Base-by-base conservation (phyloP, 2,888 invertebrate species). In the Teleogryllus oceanicus region DNA sequence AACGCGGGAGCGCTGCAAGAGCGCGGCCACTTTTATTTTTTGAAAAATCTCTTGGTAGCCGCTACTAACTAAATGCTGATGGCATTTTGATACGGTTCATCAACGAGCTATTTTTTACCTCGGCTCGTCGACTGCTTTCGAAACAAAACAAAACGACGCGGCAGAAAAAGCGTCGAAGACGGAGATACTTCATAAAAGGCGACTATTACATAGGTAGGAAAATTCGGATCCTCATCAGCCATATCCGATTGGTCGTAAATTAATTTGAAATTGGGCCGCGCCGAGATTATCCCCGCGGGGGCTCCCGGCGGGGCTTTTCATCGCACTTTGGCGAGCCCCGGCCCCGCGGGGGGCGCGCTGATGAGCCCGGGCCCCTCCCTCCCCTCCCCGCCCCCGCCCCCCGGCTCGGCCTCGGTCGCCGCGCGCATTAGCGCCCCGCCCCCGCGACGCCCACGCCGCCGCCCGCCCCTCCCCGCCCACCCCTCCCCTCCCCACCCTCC, bases 301-400 rank as follows among this genome's bases (percentile, higher is more conserved):
- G 80, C 76, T 50, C 78, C 78, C 74, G 75, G 78, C 79, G 77
- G 81, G 75, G 78, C 79, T 75, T 81, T 82, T 81, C 82, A 82
- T 82, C 82, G 81, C 80, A 82, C 79, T 82, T 82, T 82, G 82
- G 82, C 80, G 79, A 78, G 16, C 62, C 62, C 16, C 62, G 16
- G 62, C 62, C 62, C n/a, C 12, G 16, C 62, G 62, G 62, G 62
- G 62, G n/a, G 62, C 62, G 62, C 13, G n/a, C 62, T 13, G n/a
- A 62, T n/a, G 62, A 62, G n/a, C 37, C 37, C 62, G 62, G 24
- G 62, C 62, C 62, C 11, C n/a, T 4, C 16, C 10, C 62, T 16
- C 62, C 13, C 4, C 4, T 16, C 12, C 62, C 4, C 12, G 1
- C 62, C 4, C 62, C 12, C 62, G 0, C 12, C 16, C 62, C 4